Base-by-base conservation (phyloP, 1,140 invertebrate species). In the Brachionus calyciflorus region DNA sequence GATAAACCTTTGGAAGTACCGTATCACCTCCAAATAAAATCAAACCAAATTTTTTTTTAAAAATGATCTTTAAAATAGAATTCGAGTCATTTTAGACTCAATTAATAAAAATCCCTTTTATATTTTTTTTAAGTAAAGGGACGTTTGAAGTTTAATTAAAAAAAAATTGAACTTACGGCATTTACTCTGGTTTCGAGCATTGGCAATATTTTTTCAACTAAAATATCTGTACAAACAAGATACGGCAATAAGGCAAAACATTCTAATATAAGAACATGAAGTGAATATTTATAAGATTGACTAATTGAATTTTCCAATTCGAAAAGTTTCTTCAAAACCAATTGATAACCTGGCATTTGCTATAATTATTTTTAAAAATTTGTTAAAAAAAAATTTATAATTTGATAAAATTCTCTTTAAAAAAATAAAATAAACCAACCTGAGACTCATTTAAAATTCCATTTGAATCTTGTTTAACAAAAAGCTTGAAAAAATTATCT, bases 401-500 rank as follows among this genome's bases (percentile, higher is more conserved):
- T 21, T 24, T 17, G 28, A 70, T 49, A 1, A 10, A 70, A 28
- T 10, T 10, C 6, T 2, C 0, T 30, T 17, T 0, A 21, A 1
- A 14, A 46, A 46, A 26, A 44, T 1, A 14, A 17, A 30, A 12
- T 9, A 46, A 44, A 10, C 26, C 7, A 51, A 55, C 69, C 12
- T 73, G 69, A 41, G 46, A 12, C 14, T 73, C 69, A 46, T 48
- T 24, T 10, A 73, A 51, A 33, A 73, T 37, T 24, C 69, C 69
- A 73, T 55, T 49, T 12, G 69, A 73, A 6, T 73, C 69, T 37
- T 73, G 1, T 33, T 55, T 49, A 17, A 51, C 4, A 41, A 73
- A 55, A n/a, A 73, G 12, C 24, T 73, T 55, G 6, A 73, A 17
- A 41, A 73, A 73, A n/a, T 73, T 55, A 44, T 65, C 60, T 28